Conservation (phyloP, 1,140 invertebrate species). For the Cecropterus lyciades region DNA sequence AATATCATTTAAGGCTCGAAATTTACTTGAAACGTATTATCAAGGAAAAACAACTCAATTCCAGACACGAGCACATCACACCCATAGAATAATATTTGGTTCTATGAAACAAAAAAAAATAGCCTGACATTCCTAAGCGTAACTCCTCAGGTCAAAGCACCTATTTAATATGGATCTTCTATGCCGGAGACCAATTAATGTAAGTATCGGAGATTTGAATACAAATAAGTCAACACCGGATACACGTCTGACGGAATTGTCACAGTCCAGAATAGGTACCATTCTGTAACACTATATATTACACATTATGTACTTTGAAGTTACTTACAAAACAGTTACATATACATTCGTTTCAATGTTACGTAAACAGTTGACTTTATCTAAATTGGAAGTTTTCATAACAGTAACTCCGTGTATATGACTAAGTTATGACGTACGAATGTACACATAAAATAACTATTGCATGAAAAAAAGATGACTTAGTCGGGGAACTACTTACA, state of each 20-base stretch:
- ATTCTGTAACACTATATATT: slow-evolving; percentile 1
- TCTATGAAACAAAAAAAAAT: slow-evolving; percentile 34
- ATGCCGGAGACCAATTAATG: slow-evolving; percentile 68
- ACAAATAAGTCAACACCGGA: slow-evolving; percentile 50
- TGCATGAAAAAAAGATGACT: too few relatives aligned
- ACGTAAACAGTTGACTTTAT: too few relatives aligned
- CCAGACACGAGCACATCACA: slow-evolving; percentile 40
- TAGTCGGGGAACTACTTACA: too few relatives aligned
- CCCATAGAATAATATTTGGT: slow-evolving; percentile 48
- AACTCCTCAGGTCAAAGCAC: slow-evolving; percentile 62
- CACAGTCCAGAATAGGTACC: slow-evolving; percentile 9
- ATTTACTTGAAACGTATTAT: not conserved
- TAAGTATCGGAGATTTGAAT: slow-evolving; percentile 58
- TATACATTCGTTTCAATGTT: too few relatives aligned
- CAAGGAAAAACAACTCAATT: slow-evolving; percentile 38
- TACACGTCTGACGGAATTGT: slow-evolving; percentile 32
- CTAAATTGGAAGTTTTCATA: too few relatives aligned
- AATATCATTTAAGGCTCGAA: not conserved
- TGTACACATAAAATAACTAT: too few relatives aligned
- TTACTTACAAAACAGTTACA: too few relatives aligned
- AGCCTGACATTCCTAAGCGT: slow-evolving; percentile 57
- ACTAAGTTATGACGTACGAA: too few relatives aligned
- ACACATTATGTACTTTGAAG: not conserved
- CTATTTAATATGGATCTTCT: slow-evolving; percentile 68
- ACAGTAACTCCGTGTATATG: too few relatives aligned